Conservation (phyloP, 1,140 invertebrate species). For the Drosophila azteca region DNA sequence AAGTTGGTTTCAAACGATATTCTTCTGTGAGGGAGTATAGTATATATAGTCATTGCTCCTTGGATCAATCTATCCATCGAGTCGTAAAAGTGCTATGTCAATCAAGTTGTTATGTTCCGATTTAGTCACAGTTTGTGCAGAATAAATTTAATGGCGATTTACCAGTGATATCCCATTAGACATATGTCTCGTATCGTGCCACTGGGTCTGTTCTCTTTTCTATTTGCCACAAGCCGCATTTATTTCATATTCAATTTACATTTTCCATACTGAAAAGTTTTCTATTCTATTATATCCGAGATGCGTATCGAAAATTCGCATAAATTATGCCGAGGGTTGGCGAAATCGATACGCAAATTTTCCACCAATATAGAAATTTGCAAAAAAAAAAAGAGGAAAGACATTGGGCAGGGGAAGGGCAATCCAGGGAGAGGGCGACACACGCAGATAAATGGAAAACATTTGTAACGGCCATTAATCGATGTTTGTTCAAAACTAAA, state of each 20-base stretch:
- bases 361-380: slow-evolving; percentile 36
- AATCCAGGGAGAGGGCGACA: slow-evolving; percentile 46
- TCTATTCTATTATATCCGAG: slow-evolving; percentile 24
- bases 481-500: slow-evolving; percentile 63
- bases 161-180: slow-evolving; percentile 28
- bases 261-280: slow-evolving; percentile 47
- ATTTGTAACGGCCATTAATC: slow-evolving; percentile 80
- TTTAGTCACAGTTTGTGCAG: slow-evolving; percentile 4
- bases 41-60: too few species aligned
- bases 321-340: slow-evolving; percentile 53
- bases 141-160: slow-evolving; percentile 8
- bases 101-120: neutral
- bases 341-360: slow-evolving; percentile 77
- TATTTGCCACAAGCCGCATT: slow-evolving; percentile 24
- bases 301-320: slow-evolving; percentile 78
- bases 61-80: neutral
- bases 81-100: too few species aligned
- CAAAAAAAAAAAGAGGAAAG: slow-evolving; percentile 39
- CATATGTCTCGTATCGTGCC: slow-evolving; percentile 33
- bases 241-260: slow-evolving; percentile 50
- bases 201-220: slow-evolving; percentile 11
- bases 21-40: too few species aligned
- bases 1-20: neutral
- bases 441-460: slow-evolving; percentile 78
- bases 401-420: neutral